Conservation (phyloP, 2,113 vertebrate species). For the Centrocercus urophasianus region DNA sequence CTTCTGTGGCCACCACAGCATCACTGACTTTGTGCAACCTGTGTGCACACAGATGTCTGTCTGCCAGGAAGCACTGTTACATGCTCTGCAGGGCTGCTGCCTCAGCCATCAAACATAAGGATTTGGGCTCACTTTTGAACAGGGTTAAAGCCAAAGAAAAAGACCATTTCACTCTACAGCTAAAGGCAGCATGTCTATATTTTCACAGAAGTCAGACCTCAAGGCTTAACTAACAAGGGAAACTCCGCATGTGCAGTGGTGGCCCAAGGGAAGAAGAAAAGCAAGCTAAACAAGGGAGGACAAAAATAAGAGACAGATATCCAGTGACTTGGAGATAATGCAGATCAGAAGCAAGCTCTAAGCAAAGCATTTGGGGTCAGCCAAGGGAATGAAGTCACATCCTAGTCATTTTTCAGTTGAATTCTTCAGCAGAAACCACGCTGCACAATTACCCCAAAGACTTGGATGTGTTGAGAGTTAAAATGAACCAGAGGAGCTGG, state of each 20-base stretch:
- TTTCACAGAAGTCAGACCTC: neutral
- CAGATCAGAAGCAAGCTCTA: neutral
- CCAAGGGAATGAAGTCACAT: neutral
- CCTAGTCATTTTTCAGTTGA: neutral
- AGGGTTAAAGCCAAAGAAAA: neutral
- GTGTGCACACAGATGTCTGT: neutral
- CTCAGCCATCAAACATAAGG: neutral
- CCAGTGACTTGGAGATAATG: neutral
- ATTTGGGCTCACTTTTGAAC: neutral
- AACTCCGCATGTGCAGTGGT: neutral
- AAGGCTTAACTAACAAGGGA: neutral
- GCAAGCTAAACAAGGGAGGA: neutral
- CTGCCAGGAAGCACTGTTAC: neutral
- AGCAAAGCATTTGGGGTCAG: neutral
- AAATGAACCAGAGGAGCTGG: neutral
- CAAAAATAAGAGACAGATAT: neutral
- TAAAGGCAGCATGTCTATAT: neutral
- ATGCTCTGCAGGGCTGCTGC: neutral
- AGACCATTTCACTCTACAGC: neutral
- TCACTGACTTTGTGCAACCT: neutral
- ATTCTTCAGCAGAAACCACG: neutral
- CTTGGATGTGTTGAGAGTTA: neutral
- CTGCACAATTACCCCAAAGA: neutral
- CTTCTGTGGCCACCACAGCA: neutral
- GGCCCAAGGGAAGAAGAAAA: neutral